Base-by-base conservation (phyloP, 2,797 vertebrate species). In the Enteromius afrohamiltoni region DNA sequence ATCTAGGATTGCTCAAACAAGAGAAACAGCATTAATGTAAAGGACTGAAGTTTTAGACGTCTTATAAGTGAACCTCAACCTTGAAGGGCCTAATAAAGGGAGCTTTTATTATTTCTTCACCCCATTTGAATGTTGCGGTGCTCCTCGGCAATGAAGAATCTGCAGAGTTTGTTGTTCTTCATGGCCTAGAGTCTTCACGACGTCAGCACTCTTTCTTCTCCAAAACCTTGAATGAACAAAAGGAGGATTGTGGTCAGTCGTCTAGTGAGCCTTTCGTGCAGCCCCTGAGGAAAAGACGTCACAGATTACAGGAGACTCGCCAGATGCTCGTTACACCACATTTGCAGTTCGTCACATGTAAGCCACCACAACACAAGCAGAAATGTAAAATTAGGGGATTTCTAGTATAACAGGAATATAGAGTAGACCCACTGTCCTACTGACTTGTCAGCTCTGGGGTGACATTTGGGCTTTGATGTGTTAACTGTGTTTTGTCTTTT, bases 121-220 rank as follows among this genome's bases (percentile, higher is more conserved):
- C 13, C 40, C 16, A 3, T 83, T 68, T 69, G 47, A 40, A 37
- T 74, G 73, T 68, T 68, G 60, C 55, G 40, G 69, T 64, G 47
- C 26, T 82, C 84, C 42, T 70, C 77, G 11, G 31, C 55, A 7
- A 9, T 42, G 51, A 65, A 79, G 84, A 86, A 86, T 84, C 70
- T 77, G 81, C 82, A 53, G 45, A 74, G 53, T 40, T 21, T 79
- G 74, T 73, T 76, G 62, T 69, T 69, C 37, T 80, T 77, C 42
- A 53, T 23, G 62, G 49, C 11, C 29, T 71, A 80, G 65, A 31
- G 16, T 77, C 79, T 84, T 26, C 64, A 64, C 49, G 26, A 31
- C 31, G 79, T 78, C 82, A 74, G 69, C 74, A 58, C 53, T 64
- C 60, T 80, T 42, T 70, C 47, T 78, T 40, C 53, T 80, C 73